These are phyloP conservation scores for Melanchra persicariae DNA, from an alignment of 2,888 invertebrate genomes.

Conservation along the genomic window DNA sequence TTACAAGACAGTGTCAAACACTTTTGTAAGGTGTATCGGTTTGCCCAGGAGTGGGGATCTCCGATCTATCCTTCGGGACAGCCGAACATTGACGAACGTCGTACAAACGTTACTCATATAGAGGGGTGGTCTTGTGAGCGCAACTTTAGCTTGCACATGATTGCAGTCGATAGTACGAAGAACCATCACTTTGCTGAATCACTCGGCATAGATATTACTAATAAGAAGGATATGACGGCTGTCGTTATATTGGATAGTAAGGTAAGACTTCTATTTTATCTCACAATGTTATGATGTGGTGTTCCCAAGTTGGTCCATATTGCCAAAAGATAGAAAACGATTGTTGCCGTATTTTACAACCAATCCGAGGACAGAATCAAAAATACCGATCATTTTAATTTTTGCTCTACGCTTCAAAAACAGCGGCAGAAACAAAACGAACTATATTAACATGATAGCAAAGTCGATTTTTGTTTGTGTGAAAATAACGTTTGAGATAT, in stretches of 20 bases:
- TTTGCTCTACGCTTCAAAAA: not conserved
- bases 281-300: not conserved
- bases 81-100: constrained; percentile 57
- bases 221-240: constrained; percentile 91
- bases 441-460: not conserved
- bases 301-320: not conserved
- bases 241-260: constrained; percentile 93
- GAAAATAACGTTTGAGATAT: too few relatives aligned
- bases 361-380: not conserved
- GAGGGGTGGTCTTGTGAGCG: constrained; percentile 87
- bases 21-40: constrained; percentile 81
- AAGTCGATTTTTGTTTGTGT: not conserved
- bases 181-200: constrained; percentile 94
- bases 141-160: constrained; percentile 82
- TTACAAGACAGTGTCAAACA: constrained; percentile 82
- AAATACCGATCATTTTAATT: not conserved
- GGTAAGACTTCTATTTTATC: constrained; percentile 82
- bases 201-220: constrained; percentile 93
- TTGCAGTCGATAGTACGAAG: constrained; percentile 94
- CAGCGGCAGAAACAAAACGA: not conserved
- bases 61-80: constrained; percentile 77
- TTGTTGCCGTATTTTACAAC: not conserved
- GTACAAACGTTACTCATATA: constrained; percentile 78
- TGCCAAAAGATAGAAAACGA: not conserved
- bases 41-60: constrained; percentile 82